Evolutionary conservation across 2,888 invertebrate species (phyloP).

Genomic region (Lamellibrachia columna): DNA sequence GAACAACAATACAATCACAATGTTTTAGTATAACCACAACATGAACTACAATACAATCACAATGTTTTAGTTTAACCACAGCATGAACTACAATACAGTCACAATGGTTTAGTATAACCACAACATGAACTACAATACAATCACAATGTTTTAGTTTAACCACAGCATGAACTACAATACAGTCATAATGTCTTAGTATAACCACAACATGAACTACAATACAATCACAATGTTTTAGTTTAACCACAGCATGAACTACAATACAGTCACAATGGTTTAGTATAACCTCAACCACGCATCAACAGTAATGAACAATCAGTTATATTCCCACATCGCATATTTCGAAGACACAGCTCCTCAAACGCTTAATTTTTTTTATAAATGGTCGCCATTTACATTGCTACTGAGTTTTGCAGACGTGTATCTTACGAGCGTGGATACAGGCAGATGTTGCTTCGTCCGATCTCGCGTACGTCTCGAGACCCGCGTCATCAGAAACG

Average conservation of each 20-base stretch:
- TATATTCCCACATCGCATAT: neutral
- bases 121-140: no score
- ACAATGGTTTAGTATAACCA: no score
- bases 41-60: no score
- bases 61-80: no score
- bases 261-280: neutral
- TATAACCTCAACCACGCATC: neutral
- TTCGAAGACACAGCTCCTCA: neutral
- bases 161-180: no score
- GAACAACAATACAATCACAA: neutral
- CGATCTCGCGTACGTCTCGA: neutral
- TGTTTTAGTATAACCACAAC: neutral
- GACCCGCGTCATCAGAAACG: neutral
- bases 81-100: no score
- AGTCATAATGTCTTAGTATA: neutral
- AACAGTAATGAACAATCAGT: neutral
- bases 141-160: no score
- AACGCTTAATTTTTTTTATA: neutral
- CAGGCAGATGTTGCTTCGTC: neutral
- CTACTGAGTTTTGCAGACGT: neutral
- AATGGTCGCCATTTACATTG: neutral
- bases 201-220: neutral
- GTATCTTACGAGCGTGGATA: neutral
- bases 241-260: no score
- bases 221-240: no score